Evolutionary conservation across 2,888 invertebrate genomes (phyloP).

Genomic region (Brassicogethes aeneus): DNA sequence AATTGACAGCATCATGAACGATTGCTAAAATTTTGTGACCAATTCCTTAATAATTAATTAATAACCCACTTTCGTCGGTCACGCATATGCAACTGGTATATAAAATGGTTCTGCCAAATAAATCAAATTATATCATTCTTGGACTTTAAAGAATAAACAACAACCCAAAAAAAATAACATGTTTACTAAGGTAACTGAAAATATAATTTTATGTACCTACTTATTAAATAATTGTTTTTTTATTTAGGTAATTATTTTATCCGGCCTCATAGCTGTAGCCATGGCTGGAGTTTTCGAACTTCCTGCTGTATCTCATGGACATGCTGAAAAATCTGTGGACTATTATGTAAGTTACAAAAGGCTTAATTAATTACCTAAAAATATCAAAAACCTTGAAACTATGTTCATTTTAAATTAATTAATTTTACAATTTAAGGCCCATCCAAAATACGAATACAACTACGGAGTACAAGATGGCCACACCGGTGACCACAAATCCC

Average conservation of each 20-base stretch:
- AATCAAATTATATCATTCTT: no score
- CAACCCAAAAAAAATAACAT: no score
- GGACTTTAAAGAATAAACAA: no score
- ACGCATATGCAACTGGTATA: no score
- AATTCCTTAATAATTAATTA: no score
- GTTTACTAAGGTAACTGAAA: no score
- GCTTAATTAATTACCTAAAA: not conserved
- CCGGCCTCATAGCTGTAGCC: not conserved
- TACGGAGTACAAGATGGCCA: slow-evolving; percentile 49
- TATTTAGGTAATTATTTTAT: not conserved
- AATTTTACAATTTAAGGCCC: slow-evolving; percentile 34
- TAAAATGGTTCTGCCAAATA: no score
- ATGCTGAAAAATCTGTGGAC: slow-evolving; percentile 2
- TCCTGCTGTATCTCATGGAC: not conserved
- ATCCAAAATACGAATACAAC: slow-evolving; percentile 48
- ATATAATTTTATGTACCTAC: no score
- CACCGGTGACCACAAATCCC: slow-evolving; percentile 48
- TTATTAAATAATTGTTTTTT: no score
- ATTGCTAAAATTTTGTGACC: no score
- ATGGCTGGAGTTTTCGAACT: not conserved
- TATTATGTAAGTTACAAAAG: slow-evolving; percentile 7
- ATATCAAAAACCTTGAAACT: not conserved
- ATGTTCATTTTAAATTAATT: not conserved
- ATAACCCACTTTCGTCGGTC: no score
- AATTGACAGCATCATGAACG: no score